phyloP scores from a whole-genome alignment of 2,113 vertebrate species.

The Cettia cetti region DNA sequence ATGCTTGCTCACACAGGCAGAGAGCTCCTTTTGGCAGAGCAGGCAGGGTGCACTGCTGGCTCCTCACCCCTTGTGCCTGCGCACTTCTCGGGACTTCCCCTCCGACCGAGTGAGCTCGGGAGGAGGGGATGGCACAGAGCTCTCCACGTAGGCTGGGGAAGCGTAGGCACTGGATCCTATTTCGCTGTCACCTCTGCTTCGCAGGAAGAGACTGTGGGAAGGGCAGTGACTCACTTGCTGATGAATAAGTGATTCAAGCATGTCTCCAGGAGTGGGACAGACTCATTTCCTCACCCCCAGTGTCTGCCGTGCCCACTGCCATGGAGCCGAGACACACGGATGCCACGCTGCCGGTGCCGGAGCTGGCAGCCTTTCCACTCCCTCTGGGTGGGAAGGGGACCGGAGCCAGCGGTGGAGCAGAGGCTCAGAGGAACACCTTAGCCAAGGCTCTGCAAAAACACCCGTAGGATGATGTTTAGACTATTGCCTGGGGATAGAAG shows the following conservation, averaged over 20 bases:
- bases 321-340: fast-evolving
- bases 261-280: neutral
- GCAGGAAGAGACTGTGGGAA: neutral
- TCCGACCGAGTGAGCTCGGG: fast-evolving
- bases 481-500: neutral
- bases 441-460: neutral
- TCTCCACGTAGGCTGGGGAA: neutral
- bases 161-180: neutral
- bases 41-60: neutral
- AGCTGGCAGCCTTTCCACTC: neutral
- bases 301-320: neutral
- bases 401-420: neutral
- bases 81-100: neutral
- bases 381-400: neutral
- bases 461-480: neutral
- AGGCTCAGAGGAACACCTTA: neutral
- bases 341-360: fast-evolving
- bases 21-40: neutral
- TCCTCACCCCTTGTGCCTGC: neutral
- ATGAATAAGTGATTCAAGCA: neutral
- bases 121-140: neutral
- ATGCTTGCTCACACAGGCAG: fast-evolving
- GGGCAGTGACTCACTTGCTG: slow-evolving; percentile 34
- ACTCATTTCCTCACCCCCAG: neutral
- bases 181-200: neutral